Conservation (phyloP, 92 coral and sea anemone species). For the Meandrina meandrites region DNA sequence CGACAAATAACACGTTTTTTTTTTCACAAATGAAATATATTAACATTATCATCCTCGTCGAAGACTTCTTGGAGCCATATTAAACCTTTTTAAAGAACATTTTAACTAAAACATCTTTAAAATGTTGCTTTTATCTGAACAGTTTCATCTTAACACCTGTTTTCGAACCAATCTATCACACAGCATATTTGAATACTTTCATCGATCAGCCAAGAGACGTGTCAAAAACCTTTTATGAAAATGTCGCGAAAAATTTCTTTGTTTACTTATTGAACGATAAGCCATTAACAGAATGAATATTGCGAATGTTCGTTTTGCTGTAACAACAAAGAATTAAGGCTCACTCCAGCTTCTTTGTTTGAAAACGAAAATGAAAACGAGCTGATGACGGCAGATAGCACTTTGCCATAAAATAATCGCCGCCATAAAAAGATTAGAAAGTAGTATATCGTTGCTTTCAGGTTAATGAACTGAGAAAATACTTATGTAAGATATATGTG, state of each 20-base stretch:
- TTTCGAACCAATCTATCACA: neutral
- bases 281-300: neutral
- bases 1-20: neutral
- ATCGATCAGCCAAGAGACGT: neutral
- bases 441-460: neutral
- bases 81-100: neutral
- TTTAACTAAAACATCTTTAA: neutral
- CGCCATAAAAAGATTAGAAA: neutral
- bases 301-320: neutral
- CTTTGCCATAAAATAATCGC: neutral
- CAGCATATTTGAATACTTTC: neutral
- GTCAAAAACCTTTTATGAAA: neutral
- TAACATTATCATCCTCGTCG: neutral
- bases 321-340: neutral
- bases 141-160: neutral
- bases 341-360: neutral
- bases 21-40: neutral
- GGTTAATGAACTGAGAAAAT: neutral
- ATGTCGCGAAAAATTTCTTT: neutral
- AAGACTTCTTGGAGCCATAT: neutral
- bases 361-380: no score
- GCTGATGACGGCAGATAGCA: neutral
- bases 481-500: neutral
- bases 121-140: neutral
- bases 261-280: neutral